A percentile compares a stretch with the other conserved stretches of the same genome.
Conservation (phyloP, 2,888 invertebrate genomes). For the Watsonalla binaria region DNA sequence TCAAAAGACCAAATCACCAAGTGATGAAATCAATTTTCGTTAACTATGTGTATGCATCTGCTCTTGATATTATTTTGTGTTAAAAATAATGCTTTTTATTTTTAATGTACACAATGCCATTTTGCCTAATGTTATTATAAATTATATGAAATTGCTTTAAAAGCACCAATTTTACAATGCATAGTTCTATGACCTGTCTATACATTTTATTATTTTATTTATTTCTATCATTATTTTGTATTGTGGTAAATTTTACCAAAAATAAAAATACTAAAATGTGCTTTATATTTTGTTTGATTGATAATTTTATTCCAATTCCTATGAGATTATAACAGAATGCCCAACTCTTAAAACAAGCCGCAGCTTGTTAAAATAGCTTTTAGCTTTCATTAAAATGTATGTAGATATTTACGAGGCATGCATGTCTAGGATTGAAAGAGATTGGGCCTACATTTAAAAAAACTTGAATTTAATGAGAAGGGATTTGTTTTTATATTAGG, state of each 20-base stretch:
- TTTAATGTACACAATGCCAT: slow-evolving; percentile 78
- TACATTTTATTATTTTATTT: slow-evolving; percentile 78
- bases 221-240: slow-evolving; percentile 78
- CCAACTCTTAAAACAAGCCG: neutral
- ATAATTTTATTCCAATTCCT: neutral
- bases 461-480: too few relatives aligned
- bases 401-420: too few relatives aligned
- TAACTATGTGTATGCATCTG: slow-evolving; percentile 63
- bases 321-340: neutral
- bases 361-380: too few relatives aligned
- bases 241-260: slow-evolving; percentile 79
- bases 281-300: slow-evolving; percentile 66
- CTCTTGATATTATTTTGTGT: slow-evolving; percentile 75
- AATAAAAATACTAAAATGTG: slow-evolving; percentile 79
- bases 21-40: slow-evolving; percentile 64
- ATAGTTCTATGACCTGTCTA: slow-evolving; percentile 78
- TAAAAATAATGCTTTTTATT: slow-evolving; percentile 74
- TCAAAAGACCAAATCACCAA: slow-evolving; percentile 73
- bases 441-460: too few relatives aligned
- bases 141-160: slow-evolving; percentile 78
- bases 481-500: too few relatives aligned
- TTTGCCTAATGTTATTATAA: slow-evolving; percentile 79
- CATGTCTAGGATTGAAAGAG: too few relatives aligned
- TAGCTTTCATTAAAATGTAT: too few relatives aligned
- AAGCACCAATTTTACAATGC: slow-evolving; percentile 79